phyloP scores from a whole-genome alignment of 37 sponge, comb jelly and placozoan genomes.

The Sycon ciliatum region DNA sequence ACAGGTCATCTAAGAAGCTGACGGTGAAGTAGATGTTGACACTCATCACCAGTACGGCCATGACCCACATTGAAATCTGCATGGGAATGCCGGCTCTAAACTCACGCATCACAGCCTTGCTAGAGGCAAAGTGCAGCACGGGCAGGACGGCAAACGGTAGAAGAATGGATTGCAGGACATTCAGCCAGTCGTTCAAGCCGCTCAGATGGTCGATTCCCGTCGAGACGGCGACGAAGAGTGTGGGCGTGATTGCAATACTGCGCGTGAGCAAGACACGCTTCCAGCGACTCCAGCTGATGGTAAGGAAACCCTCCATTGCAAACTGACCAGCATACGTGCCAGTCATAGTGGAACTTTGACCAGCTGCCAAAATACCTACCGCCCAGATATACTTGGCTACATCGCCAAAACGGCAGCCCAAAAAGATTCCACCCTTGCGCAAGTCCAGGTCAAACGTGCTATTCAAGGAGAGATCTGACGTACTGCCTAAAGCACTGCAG shows the following conservation, averaged over 20 bases:
- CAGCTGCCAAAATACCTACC: slow-evolving; percentile 77
- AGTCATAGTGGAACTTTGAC: slow-evolving; percentile 94
- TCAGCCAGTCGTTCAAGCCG: slow-evolving; percentile 64
- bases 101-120: slow-evolving; percentile 50
- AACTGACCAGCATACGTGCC: slow-evolving; percentile 97
- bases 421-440: slow-evolving; percentile 47
- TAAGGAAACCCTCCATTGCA: slow-evolving; percentile 92
- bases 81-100: slow-evolving; percentile 53
- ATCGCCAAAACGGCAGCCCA: slow-evolving; percentile 39
- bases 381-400: slow-evolving; percentile 76
- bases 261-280: slow-evolving; percentile 80
- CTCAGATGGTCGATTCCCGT: slow-evolving; percentile 52
- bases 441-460: slow-evolving; percentile 37
- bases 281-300: slow-evolving; percentile 81
- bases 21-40: too few relatives aligned
- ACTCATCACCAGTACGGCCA: too few relatives aligned
- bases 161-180: slow-evolving; percentile 80
- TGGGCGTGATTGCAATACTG: slow-evolving; percentile 69
- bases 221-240: slow-evolving; percentile 56
- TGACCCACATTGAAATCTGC: slow-evolving; percentile 40
- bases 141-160: slow-evolving; percentile 78
- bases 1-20: too few relatives aligned
- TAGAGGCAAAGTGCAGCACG: slow-evolving; percentile 65
- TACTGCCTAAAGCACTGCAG: too few relatives aligned
- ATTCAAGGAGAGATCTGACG: not conserved